Evolutionary conservation across 2,888 invertebrate species (phyloP), one percentile per base, ranked within the genome.

Genomic region (Cancer borealis): DNA sequence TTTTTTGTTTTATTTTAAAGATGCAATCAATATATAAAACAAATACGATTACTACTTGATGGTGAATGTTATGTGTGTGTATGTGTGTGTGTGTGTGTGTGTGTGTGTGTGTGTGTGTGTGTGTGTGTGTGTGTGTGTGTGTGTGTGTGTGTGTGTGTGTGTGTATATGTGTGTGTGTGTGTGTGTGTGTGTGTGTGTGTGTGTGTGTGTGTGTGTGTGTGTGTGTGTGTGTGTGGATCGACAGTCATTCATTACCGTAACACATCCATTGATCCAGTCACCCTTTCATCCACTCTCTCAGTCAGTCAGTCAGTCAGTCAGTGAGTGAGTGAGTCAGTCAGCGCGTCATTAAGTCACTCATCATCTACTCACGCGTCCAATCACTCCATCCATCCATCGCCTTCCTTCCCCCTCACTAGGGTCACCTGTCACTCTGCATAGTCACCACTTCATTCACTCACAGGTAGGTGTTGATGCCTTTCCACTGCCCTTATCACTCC

Each of bases 161-260:
- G 88, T 88, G 88, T 88, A 17, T 88, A 2, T 90, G 60, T 60
- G 90, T 90, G 90, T 60, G 49, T 49, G 90, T 26, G 54, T 90
- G n/a, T 54, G 54, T 54, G 54, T 54, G 54, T 54, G 54, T 54
- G 54, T 54, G 54, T 54, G 54, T 54, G 54, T 88, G 88, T 88
- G 88, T 89, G 88, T 89, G 88, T 89, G 47, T 89, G 88, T 89
- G 47, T 89, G 88, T 89, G 47, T 89, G 12, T 47, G 88, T 89
- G 47, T n/a, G 88, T 89, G 88, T 89, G 17, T 46, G 88, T 89
- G 60, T 91, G 45, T 88, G 30, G 30, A 39, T 88, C 14, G 6
- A 39, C 54, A 17, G 3, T 54, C 54, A 12, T 3, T 54, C 54
- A 54, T 54, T 54, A 54, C 54, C 54, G 17, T 0, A 12, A 54